phyloP scores from a whole-genome alignment of 2,797 vertebrate genomes.

The Falco berigora region DNA sequence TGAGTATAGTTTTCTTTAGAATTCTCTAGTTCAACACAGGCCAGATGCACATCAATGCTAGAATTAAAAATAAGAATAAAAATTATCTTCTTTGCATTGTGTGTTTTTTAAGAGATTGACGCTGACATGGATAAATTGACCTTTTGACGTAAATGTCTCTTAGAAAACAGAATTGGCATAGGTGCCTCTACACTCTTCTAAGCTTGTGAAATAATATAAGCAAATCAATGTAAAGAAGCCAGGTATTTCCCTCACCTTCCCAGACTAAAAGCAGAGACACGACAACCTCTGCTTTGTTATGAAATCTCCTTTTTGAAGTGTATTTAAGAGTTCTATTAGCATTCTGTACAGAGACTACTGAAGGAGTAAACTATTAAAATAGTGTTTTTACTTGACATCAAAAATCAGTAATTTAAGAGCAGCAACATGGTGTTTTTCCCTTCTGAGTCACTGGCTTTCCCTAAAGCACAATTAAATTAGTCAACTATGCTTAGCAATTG shows the following conservation, averaged over 20 bases:
- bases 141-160: background rate
- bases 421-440: background rate
- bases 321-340: background rate
- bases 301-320: background rate
- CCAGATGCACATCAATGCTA: background rate
- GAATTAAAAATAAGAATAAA: background rate
- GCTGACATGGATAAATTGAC: background rate
- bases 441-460: background rate
- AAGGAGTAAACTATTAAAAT: background rate
- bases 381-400: background rate
- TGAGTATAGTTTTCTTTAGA: background rate
- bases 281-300: background rate
- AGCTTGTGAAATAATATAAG: background rate
- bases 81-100: background rate
- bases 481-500: background rate
- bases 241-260: background rate
- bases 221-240: background rate
- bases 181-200: background rate
- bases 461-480: background rate
- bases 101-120: background rate
- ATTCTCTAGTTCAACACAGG: background rate
- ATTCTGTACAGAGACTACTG: background rate
- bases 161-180: background rate
- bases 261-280: background rate
- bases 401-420: background rate